phyloP scores from a whole-genome alignment of 37 sponge, comb jelly and placozoan genomes.

The Halichondria panicea region DNA sequence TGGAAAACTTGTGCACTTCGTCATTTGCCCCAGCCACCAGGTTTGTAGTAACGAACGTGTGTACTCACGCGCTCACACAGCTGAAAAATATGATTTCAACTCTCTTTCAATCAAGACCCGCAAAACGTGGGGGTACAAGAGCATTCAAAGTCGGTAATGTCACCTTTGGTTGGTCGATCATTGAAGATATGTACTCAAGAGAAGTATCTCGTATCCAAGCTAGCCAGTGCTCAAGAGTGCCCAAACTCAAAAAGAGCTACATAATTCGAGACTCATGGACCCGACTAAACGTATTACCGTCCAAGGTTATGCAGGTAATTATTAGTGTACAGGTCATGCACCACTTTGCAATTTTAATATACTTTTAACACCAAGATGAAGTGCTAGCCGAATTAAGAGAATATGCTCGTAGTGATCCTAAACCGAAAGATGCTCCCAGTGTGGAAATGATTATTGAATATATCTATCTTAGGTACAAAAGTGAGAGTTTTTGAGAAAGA shows the following conservation, averaged over 20 bases:
- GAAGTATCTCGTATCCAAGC: conserved; percentile 1
- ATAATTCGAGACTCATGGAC: neutral
- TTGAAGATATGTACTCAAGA: conserved; percentile 18
- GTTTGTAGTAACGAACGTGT: too few species aligned
- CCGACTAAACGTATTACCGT: conserved; percentile 25
- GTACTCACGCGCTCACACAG: too few species aligned
- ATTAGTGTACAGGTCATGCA: too few species aligned
- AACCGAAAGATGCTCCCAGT: neutral
- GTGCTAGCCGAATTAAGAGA: conserved; percentile 21
- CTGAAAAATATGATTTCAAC: too few species aligned
- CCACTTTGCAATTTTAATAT: too few species aligned
- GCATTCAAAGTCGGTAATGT: too few species aligned
- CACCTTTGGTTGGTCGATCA: conserved; percentile 36
- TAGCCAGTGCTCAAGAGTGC: conserved; percentile 1
- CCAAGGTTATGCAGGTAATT: too few species aligned
- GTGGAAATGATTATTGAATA: neutral
- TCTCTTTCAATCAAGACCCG: too few species aligned
- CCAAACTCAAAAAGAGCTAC: conserved; percentile 15
- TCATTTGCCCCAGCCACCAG: too few species aligned
- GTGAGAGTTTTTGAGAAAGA: neutral
- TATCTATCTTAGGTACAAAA: conserved; percentile 1
- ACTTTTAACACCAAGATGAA: conserved; percentile 19
- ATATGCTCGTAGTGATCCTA: conserved; percentile 1
- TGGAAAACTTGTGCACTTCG: too few species aligned
- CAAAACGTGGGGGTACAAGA: too few species aligned